phyloP scores from a whole-genome alignment of 2,797 vertebrate species.

The Carapus acus region DNA sequence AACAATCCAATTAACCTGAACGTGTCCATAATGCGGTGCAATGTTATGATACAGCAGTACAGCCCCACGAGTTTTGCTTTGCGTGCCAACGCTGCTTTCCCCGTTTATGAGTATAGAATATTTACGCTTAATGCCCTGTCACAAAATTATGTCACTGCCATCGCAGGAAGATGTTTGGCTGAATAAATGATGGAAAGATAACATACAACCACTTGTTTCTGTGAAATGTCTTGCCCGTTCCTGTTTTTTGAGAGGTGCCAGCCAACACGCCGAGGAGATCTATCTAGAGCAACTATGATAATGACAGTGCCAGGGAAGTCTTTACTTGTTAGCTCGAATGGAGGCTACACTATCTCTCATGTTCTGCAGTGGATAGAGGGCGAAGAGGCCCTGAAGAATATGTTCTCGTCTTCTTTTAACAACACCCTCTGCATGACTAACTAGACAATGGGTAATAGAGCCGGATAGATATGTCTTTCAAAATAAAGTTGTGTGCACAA shows the following conservation, averaged over 20 bases:
- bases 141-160: conserved; percentile 2
- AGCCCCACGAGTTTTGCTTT: conserved; percentile 13
- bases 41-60: conserved; percentile 2
- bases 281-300: conserved; percentile 32
- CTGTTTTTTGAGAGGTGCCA: conserved; percentile 6
- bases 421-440: conserved; percentile 48
- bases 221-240: conserved; percentile 7
- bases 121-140: conserved; percentile 13
- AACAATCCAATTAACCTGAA: conserved; percentile 28
- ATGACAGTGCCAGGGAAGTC: conserved; percentile 28
- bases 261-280: conserved; percentile 17
- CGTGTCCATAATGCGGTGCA: conserved; percentile 4
- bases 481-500: conserved; percentile 62
- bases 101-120: conserved; percentile 4
- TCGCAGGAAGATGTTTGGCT: neutral
- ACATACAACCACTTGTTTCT: conserved; percentile 10
- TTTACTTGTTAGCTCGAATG: conserved; percentile 41
- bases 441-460: conserved; percentile 61
- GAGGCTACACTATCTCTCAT: conserved; percentile 32
- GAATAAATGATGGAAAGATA: conserved; percentile 20
- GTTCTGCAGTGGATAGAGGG: conserved; percentile 26
- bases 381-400: conserved; percentile 27
- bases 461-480: conserved; percentile 60
- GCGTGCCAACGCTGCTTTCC: conserved; percentile 1
- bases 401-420: conserved; percentile 45